phyloP scores from a whole-genome alignment of 1,140 invertebrate genomes.

The Lucilia sericata region DNA sequence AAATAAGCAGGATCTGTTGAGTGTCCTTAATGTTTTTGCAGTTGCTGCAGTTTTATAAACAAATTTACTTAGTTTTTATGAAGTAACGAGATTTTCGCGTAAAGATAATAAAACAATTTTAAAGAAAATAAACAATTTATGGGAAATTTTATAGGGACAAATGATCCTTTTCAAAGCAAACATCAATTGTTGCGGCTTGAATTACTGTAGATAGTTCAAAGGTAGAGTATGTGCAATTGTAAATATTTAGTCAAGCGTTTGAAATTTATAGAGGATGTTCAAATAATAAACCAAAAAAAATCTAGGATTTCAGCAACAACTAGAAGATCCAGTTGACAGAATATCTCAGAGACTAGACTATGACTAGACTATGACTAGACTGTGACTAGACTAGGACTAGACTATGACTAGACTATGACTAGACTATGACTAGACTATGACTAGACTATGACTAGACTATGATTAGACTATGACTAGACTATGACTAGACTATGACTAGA shows the following conservation, averaged over 20 bases:
- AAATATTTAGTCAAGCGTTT: neutral
- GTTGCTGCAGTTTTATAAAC: slow-evolving; percentile 1
- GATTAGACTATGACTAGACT: too few species aligned
- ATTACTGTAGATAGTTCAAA: neutral
- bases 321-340: too few species aligned
- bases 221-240: neutral
- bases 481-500: too few species aligned
- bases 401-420: too few species aligned
- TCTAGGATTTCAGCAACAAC: too few species aligned
- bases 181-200: neutral
- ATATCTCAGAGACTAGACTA: too few species aligned
- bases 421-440: too few species aligned
- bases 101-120: slow-evolving; percentile 6
- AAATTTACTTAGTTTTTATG: neutral
- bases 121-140: neutral
- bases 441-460: too few species aligned
- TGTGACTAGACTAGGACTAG: too few species aligned
- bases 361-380: too few species aligned
- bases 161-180: neutral
- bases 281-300: too few species aligned
- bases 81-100: neutral
- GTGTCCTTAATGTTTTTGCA: slow-evolving; percentile 23
- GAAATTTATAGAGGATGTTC: too few species aligned
- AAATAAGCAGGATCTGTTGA: slow-evolving; percentile 3
- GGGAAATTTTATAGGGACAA: neutral